Percentiles rank a stretch among this genome's conserved stretches.
These are phyloP conservation scores for Otolemur crassicaudatus DNA, from an alignment of 2,797 vertebrate genomes.

Conservation along the genomic window DNA sequence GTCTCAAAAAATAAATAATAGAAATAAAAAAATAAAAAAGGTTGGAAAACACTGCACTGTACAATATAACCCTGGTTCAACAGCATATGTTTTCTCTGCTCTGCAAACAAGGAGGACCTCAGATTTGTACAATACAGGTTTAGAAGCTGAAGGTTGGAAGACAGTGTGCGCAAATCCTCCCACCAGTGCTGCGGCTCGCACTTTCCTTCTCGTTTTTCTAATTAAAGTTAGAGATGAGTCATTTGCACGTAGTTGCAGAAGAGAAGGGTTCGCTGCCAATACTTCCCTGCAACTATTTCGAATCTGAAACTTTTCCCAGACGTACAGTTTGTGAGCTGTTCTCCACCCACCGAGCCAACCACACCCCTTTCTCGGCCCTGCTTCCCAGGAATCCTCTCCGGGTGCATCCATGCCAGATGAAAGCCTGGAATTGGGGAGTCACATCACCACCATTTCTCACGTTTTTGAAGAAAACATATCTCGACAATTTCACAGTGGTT, in stretches of 20 bases:
- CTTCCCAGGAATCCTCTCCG: constrained; percentile 4
- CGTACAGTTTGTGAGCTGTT: constrained; percentile 33
- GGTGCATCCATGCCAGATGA: neutral
- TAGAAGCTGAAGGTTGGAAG: constrained; percentile 38
- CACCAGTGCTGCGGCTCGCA: neutral
- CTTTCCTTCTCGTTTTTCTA: constrained; percentile 52
- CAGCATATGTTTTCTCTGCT: neutral
- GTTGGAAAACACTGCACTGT: too few relatives aligned
- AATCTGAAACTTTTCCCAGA: constrained; percentile 65
- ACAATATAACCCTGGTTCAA: neutral
- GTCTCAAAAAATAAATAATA: too few relatives aligned
- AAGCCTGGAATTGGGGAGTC: constrained; percentile 38
- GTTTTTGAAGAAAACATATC: neutral
- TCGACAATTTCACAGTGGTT: neutral
- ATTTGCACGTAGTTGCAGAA: constrained; percentile 48
- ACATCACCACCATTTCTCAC: neutral
- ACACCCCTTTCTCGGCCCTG: neutral
- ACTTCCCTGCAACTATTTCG: neutral
- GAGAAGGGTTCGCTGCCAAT: constrained; percentile 51
- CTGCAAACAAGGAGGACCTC: neutral
- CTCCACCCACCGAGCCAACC: neutral
- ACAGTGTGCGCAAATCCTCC: neutral
- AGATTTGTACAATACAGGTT: neutral
- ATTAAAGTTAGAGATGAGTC: constrained; percentile 57
- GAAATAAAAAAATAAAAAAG: too few relatives aligned